These are phyloP conservation scores for Gopherus evgoodei DNA, from an alignment of 2,113 vertebrate species.

Conservation along the genomic window DNA sequence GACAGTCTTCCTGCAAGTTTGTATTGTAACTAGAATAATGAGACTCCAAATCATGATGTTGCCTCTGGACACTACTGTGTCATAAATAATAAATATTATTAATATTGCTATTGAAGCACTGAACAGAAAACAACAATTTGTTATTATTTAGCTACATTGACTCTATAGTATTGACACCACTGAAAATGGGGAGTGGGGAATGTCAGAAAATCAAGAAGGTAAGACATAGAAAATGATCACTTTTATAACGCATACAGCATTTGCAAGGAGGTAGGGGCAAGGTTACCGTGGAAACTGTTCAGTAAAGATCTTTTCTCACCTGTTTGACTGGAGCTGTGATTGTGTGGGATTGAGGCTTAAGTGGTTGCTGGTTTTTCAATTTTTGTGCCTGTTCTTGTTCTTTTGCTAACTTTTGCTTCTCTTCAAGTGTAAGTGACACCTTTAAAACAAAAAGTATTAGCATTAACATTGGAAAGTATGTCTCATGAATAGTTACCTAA, in stretches of 20 bases:
- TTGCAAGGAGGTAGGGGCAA: not conserved
- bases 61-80: not conserved
- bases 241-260: not conserved
- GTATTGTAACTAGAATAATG: not conserved
- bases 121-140: not conserved
- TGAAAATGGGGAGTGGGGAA: not conserved
- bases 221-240: not conserved
- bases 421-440: slow-evolving; percentile 95
- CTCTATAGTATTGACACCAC: not conserved
- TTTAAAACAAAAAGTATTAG: slow-evolving; percentile 66
- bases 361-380: slow-evolving; percentile 92
- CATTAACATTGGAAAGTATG: not conserved
- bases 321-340: slow-evolving; percentile 80
- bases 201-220: not conserved
- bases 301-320: slow-evolving; percentile 64
- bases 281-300: not conserved
- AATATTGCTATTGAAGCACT: not conserved
- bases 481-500: not conserved
- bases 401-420: slow-evolving; percentile 97
- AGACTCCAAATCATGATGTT: not conserved
- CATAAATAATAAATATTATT: not conserved
- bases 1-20: not conserved
- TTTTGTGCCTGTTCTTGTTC: slow-evolving; percentile 97
- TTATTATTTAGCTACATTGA: not conserved
- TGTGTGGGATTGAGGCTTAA: slow-evolving; percentile 87